Percentiles rank a stretch among this genome's conserved stretches.
Conservation (phyloP, 2,113 vertebrate genomes). For the Brachyistius frenatus region DNA sequence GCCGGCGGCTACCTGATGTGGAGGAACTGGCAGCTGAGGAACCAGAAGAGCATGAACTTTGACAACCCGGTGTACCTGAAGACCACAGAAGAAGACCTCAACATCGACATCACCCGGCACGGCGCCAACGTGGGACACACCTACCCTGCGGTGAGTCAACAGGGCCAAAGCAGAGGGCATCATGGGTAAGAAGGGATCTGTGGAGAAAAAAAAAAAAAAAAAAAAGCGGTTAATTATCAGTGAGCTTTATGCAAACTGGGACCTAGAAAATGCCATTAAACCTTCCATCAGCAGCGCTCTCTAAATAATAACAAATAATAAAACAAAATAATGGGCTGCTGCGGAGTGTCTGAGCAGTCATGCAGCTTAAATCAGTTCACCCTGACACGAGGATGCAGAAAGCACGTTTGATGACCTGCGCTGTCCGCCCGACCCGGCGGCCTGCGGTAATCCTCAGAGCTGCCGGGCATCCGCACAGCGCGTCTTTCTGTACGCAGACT, state of each 20-base stretch:
- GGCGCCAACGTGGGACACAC: slow-evolving; percentile 93
- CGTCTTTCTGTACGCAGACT: slow-evolving; percentile 56
- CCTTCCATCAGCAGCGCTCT: too few species aligned
- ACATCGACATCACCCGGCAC: slow-evolving; percentile 94
- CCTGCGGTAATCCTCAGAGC: slow-evolving; percentile 48
- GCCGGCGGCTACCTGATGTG: slow-evolving; percentile 92
- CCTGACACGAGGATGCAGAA: not conserved
- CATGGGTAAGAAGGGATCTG: too few species aligned
- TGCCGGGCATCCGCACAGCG: not conserved
- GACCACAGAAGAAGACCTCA: slow-evolving; percentile 97
- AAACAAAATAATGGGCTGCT: too few species aligned
- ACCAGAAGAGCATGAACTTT: slow-evolving; percentile 99
- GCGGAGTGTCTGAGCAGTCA: not conserved
- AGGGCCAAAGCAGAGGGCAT: not conserved
- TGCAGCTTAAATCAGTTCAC: not conserved
- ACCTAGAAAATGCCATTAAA: too few species aligned
- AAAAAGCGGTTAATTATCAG: too few species aligned
- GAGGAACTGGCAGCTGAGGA: slow-evolving; percentile 97
- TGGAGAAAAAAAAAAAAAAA: too few species aligned
- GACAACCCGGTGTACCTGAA: slow-evolving; percentile 99
- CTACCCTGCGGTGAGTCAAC: slow-evolving; percentile 93
- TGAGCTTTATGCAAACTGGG: too few species aligned
- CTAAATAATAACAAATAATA: too few species aligned
- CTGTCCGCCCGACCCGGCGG: slow-evolving; percentile 20
- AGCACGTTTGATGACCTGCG: slow-evolving; percentile 24